A percentile compares a stretch with the other conserved stretches of the same genome.
These are phyloP conservation scores for Oscheius sp. DNA, from an alignment of 2,888 invertebrate species.

Conservation along the genomic window DNA sequence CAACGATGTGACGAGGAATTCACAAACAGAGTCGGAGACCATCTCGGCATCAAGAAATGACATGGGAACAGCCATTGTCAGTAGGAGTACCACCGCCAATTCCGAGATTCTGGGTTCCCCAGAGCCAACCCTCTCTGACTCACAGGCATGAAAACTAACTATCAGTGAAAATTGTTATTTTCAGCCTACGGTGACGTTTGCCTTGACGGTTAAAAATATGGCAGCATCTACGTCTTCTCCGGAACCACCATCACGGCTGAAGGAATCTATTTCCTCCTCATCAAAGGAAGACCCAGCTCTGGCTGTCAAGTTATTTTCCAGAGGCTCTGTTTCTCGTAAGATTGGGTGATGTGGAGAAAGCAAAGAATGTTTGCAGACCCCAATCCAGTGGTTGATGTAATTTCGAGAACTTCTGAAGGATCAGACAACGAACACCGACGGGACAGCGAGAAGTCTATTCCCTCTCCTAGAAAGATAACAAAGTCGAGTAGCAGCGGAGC, in stretches of 20 bases:
- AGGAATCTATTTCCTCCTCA: constrained; percentile 22
- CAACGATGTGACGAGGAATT: constrained; percentile 37
- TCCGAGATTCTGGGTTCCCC: constrained; percentile 49
- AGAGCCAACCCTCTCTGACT: constrained; percentile 35
- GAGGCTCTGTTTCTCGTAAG: constrained; percentile 50
- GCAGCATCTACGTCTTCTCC: constrained; percentile 40
- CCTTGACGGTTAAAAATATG: constrained; percentile 54
- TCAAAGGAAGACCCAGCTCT: constrained; percentile 42
- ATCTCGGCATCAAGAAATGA: constrained; percentile 49
- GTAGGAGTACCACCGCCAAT: constrained; percentile 54
- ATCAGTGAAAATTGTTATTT: constrained; percentile 3
- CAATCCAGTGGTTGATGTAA: constrained; percentile 3
- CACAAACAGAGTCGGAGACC: constrained; percentile 59
- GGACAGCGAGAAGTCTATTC: constrained; percentile 43
- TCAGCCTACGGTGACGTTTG: constrained; percentile 59
- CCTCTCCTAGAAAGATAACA: constrained; percentile 13
- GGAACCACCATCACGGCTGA: constrained; percentile 30
- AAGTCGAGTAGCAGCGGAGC: constrained; percentile 29
- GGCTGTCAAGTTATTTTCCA: constrained; percentile 50
- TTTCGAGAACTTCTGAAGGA: constrained; percentile 48
- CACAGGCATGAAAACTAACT: neutral
- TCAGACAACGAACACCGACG: constrained; percentile 44
- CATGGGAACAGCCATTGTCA: constrained; percentile 37
- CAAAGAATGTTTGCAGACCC: neutral
- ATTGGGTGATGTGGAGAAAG: neutral